A percentile compares a stretch with the other conserved stretches of the same genome.
phyloP scores from a whole-genome alignment of 1,140 invertebrate species.

The Ptiloglossa arizonensis region DNA sequence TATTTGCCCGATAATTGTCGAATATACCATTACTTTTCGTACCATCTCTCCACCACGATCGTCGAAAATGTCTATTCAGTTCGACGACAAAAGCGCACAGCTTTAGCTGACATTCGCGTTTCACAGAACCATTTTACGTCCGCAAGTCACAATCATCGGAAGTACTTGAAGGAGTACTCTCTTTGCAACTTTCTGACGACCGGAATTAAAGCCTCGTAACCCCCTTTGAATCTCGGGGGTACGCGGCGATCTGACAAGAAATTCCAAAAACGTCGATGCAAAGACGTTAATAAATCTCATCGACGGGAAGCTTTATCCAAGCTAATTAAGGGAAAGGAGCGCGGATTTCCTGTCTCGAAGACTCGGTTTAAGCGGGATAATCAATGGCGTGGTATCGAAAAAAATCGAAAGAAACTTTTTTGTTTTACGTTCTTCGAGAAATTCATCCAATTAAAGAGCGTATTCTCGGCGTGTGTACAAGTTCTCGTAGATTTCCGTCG shows the following conservation, averaged over 20 bases:
- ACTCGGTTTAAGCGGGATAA: not conserved
- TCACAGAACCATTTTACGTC: not conserved
- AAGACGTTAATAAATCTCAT: not conserved
- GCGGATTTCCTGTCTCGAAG: not conserved
- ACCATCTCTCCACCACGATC: not conserved
- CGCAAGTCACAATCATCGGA: not conserved
- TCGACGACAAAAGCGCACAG: not conserved
- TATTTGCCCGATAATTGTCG: not conserved
- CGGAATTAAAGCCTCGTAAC: not conserved
- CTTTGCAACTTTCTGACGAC: too few species aligned
- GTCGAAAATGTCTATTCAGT: slow-evolving; percentile 14
- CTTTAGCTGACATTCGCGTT: not conserved
- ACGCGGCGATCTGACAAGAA: not conserved
- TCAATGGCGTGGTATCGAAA: too few species aligned
- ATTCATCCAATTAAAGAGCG: too few species aligned
- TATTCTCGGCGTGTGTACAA: too few species aligned
- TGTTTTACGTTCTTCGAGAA: too few species aligned
- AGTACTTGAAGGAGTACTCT: not conserved
- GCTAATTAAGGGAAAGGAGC: not conserved
- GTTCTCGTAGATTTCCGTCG: too few species aligned
- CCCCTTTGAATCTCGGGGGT: not conserved
- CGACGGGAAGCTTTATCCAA: not conserved
- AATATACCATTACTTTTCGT: slow-evolving; percentile 10
- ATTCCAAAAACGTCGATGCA: not conserved
- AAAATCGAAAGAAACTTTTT: too few species aligned